Evolutionary conservation across 2,797 vertebrate genomes (phyloP), one percentile per base, ranked within the genome.

Genomic region (Phoebastria nigripes): DNA sequence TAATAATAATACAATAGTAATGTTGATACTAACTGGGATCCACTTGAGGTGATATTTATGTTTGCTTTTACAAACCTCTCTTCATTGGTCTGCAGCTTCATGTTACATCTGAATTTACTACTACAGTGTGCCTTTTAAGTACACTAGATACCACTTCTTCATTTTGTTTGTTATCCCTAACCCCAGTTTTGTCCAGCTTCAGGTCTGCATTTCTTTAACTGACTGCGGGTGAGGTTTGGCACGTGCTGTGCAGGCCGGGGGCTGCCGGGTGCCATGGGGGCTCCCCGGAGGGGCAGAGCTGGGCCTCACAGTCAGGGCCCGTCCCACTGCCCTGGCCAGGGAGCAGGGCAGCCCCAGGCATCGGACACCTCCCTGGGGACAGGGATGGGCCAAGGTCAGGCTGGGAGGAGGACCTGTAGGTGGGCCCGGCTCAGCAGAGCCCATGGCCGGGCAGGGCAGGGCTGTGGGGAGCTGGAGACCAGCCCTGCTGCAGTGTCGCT

Each of bases 171-270:
- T 51, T 37, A 15, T 11, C 22, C 33, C 22, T 24, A 12, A 65
- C 29, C 28, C 10, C 13, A 5, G 15, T 37, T 80, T 35, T 41
- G 24, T 31, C 17, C 62, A 49, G 42, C 39, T 81, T 31, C 33
- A 1, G 4, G 19, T 46, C 41, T 55, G 44, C 54, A 8, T n/a
- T 20, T 29, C 39, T 24, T 14, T 65, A 25, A 7, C 15, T 25
- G 63, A 6, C 7, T 0, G 0, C 0, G 0, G 18, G 9, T 28
- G 29, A 56, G 51, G 25, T n/a, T 8, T 47, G 58, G 17, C 6
- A 1, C 1, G 10, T n/a, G 46, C 76, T 37, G 42, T 4, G 15
- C 13, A 6, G 76, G 51, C 15, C 0, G 0, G 41, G 47, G 28
- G 26, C 44, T 72, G 42, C 49, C 2, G 6, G 44, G 15, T 12